These are phyloP conservation scores for Lamproptera curius DNA, from an alignment of 2,888 invertebrate species.

Conservation along the genomic window DNA sequence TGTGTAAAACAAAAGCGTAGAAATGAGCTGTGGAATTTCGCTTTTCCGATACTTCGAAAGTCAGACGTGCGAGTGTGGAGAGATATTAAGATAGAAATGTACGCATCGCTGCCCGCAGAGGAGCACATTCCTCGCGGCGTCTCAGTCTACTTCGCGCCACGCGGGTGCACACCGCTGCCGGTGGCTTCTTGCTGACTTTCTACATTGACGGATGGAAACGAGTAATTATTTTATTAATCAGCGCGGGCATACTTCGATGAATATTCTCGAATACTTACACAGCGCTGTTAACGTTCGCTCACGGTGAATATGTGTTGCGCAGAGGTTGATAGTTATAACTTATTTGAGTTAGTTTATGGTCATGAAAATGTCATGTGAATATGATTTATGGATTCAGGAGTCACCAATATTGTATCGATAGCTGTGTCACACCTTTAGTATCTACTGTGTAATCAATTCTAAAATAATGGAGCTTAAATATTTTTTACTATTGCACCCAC, in stretches of 20 bases:
- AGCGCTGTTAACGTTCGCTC: conserved; percentile 53
- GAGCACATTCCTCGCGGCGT: conserved; percentile 57
- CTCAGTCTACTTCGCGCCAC: conserved; percentile 66
- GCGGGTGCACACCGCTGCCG: conserved; percentile 38
- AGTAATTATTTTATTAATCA: conserved; percentile 77
- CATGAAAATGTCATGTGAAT: no score
- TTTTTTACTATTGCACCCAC: no score
- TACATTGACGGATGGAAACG: conserved; percentile 72
- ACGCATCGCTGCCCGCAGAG: conserved; percentile 34
- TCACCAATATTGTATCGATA: no score
- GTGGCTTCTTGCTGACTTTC: conserved; percentile 72
- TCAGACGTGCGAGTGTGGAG: conserved; percentile 12
- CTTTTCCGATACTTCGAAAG: conserved; percentile 15
- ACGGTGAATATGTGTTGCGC: conserved; percentile 21
- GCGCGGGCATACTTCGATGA: conserved; percentile 65
- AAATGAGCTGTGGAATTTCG: conserved; percentile 5
- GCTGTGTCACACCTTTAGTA: no score
- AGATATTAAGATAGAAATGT: conserved; percentile 23
- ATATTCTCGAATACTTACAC: conserved; percentile 44
- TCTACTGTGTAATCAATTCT: no score
- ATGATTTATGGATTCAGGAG: no score
- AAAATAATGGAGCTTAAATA: no score
- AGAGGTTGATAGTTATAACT: no score
- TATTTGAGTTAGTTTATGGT: no score
- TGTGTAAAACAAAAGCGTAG: background rate